phyloP scores from a whole-genome alignment of 2,113 vertebrate genomes.

The Pseudonaja textilis region DNA sequence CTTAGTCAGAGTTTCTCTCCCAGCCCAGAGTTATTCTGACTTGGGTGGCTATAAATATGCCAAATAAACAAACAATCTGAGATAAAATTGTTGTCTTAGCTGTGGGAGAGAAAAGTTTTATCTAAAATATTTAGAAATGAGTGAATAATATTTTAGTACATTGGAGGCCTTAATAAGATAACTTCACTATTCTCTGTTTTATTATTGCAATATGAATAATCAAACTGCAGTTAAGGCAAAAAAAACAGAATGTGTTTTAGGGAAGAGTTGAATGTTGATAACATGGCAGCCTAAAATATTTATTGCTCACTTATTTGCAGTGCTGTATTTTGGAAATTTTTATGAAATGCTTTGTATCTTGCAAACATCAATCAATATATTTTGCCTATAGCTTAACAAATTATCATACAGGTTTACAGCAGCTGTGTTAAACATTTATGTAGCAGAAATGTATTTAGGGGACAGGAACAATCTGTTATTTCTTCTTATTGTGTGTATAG shows the following conservation, averaged over 20 bases:
- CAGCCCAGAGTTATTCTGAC: background rate
- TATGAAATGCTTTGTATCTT: background rate
- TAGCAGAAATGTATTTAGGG: slow-evolving; percentile 8
- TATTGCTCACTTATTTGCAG: background rate
- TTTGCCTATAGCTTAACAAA: background rate
- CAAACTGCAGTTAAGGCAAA: background rate
- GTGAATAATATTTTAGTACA: background rate
- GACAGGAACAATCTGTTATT: slow-evolving; percentile 17
- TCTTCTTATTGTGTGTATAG: slow-evolving; percentile 28
- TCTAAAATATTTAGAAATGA: background rate
- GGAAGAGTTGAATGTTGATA: background rate
- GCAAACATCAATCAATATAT: slow-evolving; percentile 19
- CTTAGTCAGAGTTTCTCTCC: background rate
- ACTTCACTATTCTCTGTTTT: background rate
- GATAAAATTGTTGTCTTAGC: background rate
- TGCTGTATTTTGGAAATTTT: slow-evolving; percentile 16
- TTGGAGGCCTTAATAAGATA: background rate
- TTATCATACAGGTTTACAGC: background rate
- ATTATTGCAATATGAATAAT: background rate
- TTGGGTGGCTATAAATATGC: background rate
- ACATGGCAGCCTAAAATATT: background rate
- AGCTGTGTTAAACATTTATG: slow-evolving; percentile 15
- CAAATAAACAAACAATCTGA: background rate
- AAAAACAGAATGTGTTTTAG: background rate
- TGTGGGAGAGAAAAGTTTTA: background rate